Evolutionary conservation across 2,113 vertebrate species (phyloP).

Genomic region (Petaurus breviceps): DNA sequence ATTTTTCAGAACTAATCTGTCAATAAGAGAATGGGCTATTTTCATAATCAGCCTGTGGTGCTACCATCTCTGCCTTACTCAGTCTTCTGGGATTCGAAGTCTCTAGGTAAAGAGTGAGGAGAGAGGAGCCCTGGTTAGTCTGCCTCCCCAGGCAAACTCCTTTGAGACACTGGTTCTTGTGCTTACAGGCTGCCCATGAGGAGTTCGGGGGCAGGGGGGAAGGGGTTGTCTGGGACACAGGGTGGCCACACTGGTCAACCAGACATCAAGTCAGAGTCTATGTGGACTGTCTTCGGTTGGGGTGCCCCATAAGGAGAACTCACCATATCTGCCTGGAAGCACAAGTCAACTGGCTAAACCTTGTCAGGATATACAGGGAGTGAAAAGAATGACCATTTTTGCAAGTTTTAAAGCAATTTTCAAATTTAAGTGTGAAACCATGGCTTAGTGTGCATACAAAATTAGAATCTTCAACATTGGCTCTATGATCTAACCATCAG

Average conservation of each 20-base stretch:
- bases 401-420: not conserved
- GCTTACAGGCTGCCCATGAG: not conserved
- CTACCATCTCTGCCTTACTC: rapidly evolving
- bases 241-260: not conserved
- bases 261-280: not conserved
- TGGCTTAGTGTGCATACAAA: not conserved
- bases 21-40: constrained; percentile 59
- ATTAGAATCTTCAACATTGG: not conserved
- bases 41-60: constrained; percentile 47
- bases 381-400: not conserved
- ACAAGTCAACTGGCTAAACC: not conserved
- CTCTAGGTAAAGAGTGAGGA: rapidly evolving
- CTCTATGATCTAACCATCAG: no score
- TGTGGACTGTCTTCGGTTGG: not conserved
- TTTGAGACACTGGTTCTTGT: not conserved
- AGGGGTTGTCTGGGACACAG: not conserved
- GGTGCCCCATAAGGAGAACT: not conserved
- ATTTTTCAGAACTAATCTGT: constrained; percentile 61
- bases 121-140: not conserved
- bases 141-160: not conserved
- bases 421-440: not conserved
- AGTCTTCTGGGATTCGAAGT: not conserved
- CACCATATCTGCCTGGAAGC: not conserved
- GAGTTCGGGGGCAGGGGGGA: not conserved
- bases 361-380: not conserved